phyloP scores from a whole-genome alignment of 2,113 vertebrate species.

The Thalassoma bifasciatum region DNA sequence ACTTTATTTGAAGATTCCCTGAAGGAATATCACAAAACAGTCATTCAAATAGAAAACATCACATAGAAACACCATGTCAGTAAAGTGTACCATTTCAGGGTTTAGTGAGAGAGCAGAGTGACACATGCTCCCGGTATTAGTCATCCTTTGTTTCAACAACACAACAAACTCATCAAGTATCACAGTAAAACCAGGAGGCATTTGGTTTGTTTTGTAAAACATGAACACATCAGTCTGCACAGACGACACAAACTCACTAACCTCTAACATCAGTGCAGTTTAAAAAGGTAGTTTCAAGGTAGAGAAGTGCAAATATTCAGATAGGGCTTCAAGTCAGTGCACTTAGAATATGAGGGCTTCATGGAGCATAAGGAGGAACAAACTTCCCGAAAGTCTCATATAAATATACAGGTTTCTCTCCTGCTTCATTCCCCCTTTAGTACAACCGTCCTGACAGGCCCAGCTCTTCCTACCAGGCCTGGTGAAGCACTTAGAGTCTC shows the following conservation, averaged over 20 bases:
- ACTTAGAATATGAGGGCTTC: constrained; percentile 6
- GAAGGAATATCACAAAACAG: constrained; percentile 20
- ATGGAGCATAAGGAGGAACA: background rate
- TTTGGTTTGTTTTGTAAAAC: constrained; percentile 34
- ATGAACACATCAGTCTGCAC: constrained; percentile 1
- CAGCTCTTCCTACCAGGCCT: background rate
- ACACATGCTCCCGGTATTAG: background rate
- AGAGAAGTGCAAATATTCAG: constrained; percentile 51
- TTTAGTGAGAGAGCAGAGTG: background rate
- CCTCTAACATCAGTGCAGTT: constrained; percentile 5
- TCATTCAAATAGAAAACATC: constrained; percentile 37
- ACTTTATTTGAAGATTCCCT: constrained; percentile 38
- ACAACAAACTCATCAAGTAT: constrained; percentile 17
- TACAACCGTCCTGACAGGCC: background rate
- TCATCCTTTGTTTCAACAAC: background rate
- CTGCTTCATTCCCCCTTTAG: background rate
- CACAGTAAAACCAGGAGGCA: constrained; percentile 35
- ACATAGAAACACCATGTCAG: constrained; percentile 10
- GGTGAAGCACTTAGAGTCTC: background rate
- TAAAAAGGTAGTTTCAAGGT: constrained; percentile 3
- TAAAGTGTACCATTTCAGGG: constrained; percentile 21
- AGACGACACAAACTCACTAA: constrained; percentile 8
- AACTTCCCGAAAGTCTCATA: background rate
- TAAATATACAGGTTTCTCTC: background rate
- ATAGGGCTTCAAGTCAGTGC: constrained; percentile 36